Evolutionary conservation across 2,888 invertebrate species (phyloP), one percentile per base, ranked within the genome.

Genomic region (Zaprionus lineosus): DNA sequence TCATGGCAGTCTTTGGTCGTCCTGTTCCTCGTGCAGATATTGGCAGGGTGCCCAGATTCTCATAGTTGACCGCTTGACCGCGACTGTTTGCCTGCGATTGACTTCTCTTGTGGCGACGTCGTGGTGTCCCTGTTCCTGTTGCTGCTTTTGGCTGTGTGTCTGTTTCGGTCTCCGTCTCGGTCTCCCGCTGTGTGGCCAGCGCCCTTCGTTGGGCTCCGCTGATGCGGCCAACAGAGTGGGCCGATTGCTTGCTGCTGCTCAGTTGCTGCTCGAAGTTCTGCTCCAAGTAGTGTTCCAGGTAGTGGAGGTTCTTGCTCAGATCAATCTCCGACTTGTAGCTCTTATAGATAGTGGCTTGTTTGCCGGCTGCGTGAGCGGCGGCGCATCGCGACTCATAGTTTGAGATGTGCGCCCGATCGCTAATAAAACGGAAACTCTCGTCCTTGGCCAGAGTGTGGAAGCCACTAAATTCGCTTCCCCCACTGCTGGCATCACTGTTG

Each of bases 271-370:
- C 90, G 21, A 90, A 90, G 74, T 90, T 90, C 52, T 90, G 88
- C 69, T 89, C 89, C n/a, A 90, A 58, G 60, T 90, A 90, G 3
- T 89, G 88, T 53, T 90, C 90, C 40, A 90, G 62, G 46, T 89
- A 90, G 59, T 89, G 88, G 3, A 90, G 73, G 65, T 90, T 90
- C 57, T 89, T 89, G 26, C 90, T 89, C 3, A 90, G 75, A 69
- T 90, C 90, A 29, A 90, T 85, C 68, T 90, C 90, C 1, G 90
- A 90, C 52, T 90, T 90, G 65, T 90, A 90, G 65, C 90, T 90
- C 70, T 90, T 90, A 56, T 90, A 90, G 34, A 89, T 76, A 7
- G 89, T 86, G 9, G 88, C 85, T 51, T 82, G 87, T 7, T 86
- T 86, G 55, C 75, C 75, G 0, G 69, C 57, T 0, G 74, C 74